phyloP scores from a whole-genome alignment of 2,113 vertebrate genomes.

The Anoura caudifer region DNA sequence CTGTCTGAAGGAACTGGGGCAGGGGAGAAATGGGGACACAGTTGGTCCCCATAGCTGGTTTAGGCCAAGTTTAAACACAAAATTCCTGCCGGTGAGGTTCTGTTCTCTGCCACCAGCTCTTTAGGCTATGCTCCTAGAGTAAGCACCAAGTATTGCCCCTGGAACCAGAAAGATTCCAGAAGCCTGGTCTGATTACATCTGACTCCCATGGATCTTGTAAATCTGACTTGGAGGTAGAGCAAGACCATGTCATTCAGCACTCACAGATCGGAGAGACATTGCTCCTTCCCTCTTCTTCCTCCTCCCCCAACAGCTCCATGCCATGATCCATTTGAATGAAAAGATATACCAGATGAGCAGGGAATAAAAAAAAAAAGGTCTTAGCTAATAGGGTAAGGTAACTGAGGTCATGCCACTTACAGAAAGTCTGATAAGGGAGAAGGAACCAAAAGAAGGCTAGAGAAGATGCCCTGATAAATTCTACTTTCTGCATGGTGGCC shows the following conservation, averaged over 20 bases:
- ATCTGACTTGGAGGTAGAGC: not conserved
- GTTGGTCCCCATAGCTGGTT: not conserved
- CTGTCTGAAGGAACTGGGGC: not conserved
- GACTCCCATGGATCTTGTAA: not conserved
- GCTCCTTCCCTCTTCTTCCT: not conserved
- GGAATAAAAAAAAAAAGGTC: not conserved
- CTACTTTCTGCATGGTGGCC: not conserved
- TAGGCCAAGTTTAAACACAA: not conserved
- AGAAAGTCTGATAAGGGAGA: not conserved
- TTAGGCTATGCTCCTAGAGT: not conserved
- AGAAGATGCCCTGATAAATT: not conserved
- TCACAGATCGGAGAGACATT: not conserved
- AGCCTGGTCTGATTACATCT: not conserved
- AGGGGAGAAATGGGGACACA: not conserved
- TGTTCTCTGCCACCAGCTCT: not conserved
- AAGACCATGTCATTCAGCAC: not conserved
- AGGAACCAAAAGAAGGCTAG: not conserved
- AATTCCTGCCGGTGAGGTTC: not conserved
- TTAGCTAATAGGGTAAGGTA: not conserved
- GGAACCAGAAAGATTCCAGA: not conserved
- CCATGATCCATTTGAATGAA: not conserved
- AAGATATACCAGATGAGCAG: not conserved
- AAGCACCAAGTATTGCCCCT: not conserved
- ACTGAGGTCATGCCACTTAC: not conserved
- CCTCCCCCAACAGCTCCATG: not conserved